phyloP scores from a whole-genome alignment of 2,888 invertebrate genomes.

The Spilarctia lutea region DNA sequence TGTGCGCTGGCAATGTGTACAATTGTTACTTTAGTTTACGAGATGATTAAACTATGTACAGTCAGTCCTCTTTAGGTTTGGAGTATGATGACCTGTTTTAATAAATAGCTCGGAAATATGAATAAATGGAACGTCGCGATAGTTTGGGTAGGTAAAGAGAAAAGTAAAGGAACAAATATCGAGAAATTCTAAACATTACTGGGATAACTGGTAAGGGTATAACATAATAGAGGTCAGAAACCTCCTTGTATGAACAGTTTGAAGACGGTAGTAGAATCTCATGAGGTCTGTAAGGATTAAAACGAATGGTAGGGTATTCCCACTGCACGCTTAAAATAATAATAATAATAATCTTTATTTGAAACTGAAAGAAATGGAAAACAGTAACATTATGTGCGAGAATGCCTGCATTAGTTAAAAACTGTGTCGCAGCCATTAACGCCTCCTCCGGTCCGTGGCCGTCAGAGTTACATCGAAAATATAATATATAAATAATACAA shows the following conservation, averaged over 20 bases:
- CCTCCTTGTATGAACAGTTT: neutral
- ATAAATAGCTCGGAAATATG: neutral
- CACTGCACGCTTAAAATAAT: no score
- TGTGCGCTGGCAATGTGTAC: conserved; percentile 22
- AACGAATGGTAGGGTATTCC: neutral
- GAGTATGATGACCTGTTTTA: neutral
- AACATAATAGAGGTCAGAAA: neutral
- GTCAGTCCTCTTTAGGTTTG: neutral
- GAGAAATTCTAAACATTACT: neutral
- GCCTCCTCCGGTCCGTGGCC: no score
- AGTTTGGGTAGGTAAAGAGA: neutral
- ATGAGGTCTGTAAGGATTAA: neutral
- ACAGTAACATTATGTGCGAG: no score
- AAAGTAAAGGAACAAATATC: neutral
- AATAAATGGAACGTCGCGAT: neutral
- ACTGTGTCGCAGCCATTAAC: no score
- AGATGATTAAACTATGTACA: conserved; percentile 8
- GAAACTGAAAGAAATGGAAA: no score
- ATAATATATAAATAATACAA: no score
- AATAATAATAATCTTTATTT: no score
- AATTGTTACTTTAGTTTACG: conserved; percentile 15
- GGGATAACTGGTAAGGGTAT: neutral
- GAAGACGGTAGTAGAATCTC: no score
- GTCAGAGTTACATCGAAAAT: no score
- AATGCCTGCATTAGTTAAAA: no score